Base-by-base conservation (phyloP, 2,797 vertebrate species). In the Chelon labrosus region DNA sequence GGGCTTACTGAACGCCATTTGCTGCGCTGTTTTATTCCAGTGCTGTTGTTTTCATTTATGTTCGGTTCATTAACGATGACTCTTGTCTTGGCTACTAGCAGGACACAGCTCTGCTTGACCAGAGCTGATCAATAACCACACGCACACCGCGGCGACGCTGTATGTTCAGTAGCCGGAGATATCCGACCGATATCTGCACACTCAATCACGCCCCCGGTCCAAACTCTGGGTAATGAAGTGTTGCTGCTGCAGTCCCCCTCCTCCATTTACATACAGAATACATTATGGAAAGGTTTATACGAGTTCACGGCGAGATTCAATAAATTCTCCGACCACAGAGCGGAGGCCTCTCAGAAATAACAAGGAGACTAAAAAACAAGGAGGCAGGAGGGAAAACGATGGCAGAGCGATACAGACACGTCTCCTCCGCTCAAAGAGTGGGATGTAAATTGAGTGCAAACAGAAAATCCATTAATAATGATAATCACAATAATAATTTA, bases 391-490 rank as follows among this genome's bases (percentile, higher is more conserved):
- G 61, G 65, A 47, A 77, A 81, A 68, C 25, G 35, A 62, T 73
- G 66, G 58, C 0, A 49, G 49, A 74, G 74, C 82, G 72, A 81
- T 22, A 42, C 62, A 58, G 27, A 60, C 70, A 41, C 0, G 13
- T 80, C 79, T 86, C 73, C 62, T 72, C 61, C 20, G 35, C 75
- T 85, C 74, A 65, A 70, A 75, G 79, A 87, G 76, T 64, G 73
- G 74, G 51, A 84, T 91, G 85, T 88, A 88, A 93, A 91, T 91
- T 88, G 83, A 90, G 75, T 89, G 80, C 85, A 91, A 90, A 91
- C 86, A 90, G 79, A 89, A 90, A 88, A 87, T 46, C 65, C 87
- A 93, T 93, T 89, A 93, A 93, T 92, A 92, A 93, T 92, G 74
- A 90, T 92, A 90, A 92, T 86, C 67, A 65, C 80, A 90, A 92